Evolutionary conservation across 2,113 vertebrate genomes (phyloP).

Genomic region (Columba janthina): DNA sequence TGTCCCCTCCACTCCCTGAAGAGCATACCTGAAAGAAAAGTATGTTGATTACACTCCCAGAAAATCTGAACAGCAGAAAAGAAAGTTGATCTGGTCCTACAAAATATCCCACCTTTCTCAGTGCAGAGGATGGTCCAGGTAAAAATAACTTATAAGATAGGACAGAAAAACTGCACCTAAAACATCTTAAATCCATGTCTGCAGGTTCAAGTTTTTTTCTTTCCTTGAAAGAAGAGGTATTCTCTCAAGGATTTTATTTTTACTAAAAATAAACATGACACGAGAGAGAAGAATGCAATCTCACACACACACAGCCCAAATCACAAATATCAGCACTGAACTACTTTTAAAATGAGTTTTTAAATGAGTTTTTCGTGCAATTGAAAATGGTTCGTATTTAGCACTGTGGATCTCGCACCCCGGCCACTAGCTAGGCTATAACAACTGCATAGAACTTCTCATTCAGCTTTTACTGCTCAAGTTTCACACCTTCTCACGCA

Average conservation of each 20-base stretch:
- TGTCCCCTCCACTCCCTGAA: background rate
- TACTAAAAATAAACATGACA: background rate
- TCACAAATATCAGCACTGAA: background rate
- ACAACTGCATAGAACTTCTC: background rate
- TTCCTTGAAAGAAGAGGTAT: background rate
- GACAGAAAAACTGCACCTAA: background rate
- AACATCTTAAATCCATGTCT: background rate
- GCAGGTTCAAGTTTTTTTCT: background rate
- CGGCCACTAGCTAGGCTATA: background rate
- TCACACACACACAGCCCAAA: background rate
- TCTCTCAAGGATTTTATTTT: background rate
- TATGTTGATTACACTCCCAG: slow-evolving; percentile 4
- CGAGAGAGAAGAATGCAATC: background rate
- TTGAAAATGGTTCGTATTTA: fast-evolving
- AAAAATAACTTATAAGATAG: background rate
- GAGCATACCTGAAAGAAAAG: slow-evolving; percentile 43
- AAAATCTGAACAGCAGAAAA: background rate
- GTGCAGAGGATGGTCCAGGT: background rate
- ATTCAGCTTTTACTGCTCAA: background rate
- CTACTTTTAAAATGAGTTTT: background rate
- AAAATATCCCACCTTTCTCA: background rate
- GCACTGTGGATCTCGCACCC: fast-evolving
- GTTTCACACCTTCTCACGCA: background rate
- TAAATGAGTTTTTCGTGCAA: fast-evolving
- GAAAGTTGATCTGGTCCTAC: background rate